Base-by-base conservation (phyloP, 1,140 invertebrate genomes). In the Cyrtorhinus lividipennis region DNA sequence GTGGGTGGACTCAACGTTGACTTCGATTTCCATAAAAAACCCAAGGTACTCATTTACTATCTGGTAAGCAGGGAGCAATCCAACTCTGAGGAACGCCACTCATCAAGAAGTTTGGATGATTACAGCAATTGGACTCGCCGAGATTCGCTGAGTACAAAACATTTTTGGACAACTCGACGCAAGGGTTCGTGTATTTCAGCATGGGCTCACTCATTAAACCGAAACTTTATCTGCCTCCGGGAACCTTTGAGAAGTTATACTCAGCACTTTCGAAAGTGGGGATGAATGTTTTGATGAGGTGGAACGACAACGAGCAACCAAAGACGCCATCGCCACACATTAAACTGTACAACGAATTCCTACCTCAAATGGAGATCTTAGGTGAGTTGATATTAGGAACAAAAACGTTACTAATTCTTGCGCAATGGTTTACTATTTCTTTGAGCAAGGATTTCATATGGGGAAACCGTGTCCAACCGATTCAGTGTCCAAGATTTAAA, bases 161-260 rank as follows among this genome's bases (percentile, higher is more conserved):
- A 10, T 53, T 53, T 20, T 10, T 53, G 48, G 48, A 53, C 20
- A 22, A 53, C 8, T 53, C 48, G 10, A 53, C 10, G 8, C 10
- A 20, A 5, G 80, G 81, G 0, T 76, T 76, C 22, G 78, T 83
- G 67, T 80, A 79, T 66, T 80, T 83, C 67, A 80, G 20, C 20
- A 5, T 53, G 48, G 48, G 48, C 10, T 53, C 48, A 5, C 10
- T 53, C 48, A 20, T 53, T 3, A 53, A 53, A 22, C 48, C 48
- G 20, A 20, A 53, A 13, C 5, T 15, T 15, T 13, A 13, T 10
- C 20, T 53, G 8, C 48, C 48, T 10, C 20, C 48, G 10, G 12
- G 48, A 15, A 10, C 18, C 5, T 53, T 53, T 22, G 48, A 20
- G 20, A 53, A 12, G 5, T 20, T 53, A 12, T 53, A 53, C 48